These are phyloP conservation scores for Chloroceryle amazona DNA, from an alignment of 2,797 vertebrate genomes.

Conservation along the genomic window DNA sequence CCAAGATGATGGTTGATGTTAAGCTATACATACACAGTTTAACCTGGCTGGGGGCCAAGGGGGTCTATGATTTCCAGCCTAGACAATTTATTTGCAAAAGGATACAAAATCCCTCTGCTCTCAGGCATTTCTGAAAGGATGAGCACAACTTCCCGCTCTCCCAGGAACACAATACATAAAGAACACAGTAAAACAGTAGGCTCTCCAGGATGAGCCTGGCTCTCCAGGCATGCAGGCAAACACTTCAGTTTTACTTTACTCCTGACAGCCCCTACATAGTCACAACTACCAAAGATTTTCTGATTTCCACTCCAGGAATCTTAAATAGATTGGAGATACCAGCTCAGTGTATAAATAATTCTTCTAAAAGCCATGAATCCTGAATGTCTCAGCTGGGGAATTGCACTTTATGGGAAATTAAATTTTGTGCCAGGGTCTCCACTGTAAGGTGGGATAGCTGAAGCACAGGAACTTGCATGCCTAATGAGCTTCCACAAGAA, in stretches of 20 bases:
- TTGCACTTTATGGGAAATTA: constrained; percentile 22
- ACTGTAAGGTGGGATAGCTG: constrained; percentile 20
- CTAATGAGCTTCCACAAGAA: background rate
- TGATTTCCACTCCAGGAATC: constrained; percentile 54
- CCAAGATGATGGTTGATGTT: constrained; percentile 51
- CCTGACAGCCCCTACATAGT: background rate
- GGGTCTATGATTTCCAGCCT: constrained; percentile 30
- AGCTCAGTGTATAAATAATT: constrained; percentile 20
- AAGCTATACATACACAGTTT: constrained; percentile 60
- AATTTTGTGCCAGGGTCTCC: constrained; percentile 27
- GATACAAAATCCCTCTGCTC: constrained; percentile 36
- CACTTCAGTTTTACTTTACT: constrained; percentile 26
- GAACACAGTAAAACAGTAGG: background rate
- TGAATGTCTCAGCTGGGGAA: constrained; percentile 53
- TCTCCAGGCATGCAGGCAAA: constrained; percentile 36
- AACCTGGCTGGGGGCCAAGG: constrained; percentile 52
- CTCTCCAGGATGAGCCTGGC: constrained; percentile 1
- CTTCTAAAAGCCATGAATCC: constrained; percentile 39
- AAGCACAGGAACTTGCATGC: constrained; percentile 9
- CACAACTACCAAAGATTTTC: constrained; percentile 27
- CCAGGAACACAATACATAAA: constrained; percentile 20
- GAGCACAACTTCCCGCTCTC: background rate
- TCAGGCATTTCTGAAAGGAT: constrained; percentile 40
- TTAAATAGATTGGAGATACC: constrained; percentile 50
- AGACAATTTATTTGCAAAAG: constrained; percentile 48